Percentiles rank a stretch among this genome's conserved stretches.
These are phyloP conservation scores for Petrocephalus schoutedeni DNA, from an alignment of 2,797 vertebrate species.

Conservation along the genomic window DNA sequence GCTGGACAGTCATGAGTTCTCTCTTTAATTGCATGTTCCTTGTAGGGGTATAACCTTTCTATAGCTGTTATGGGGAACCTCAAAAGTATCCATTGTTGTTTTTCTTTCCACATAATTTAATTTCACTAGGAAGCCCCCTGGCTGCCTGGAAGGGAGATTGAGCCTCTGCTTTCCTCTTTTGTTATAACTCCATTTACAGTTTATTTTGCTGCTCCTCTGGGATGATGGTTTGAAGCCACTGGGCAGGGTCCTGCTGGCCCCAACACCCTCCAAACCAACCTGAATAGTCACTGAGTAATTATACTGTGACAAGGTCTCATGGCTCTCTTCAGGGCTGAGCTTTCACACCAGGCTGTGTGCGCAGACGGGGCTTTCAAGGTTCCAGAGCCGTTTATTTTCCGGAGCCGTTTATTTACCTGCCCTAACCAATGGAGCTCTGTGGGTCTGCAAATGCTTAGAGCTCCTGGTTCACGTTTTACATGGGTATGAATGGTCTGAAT, in stretches of 20 bases:
- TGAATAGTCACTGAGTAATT: neutral
- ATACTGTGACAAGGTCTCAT: neutral
- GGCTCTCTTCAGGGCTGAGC: neutral
- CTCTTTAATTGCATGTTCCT: conserved; percentile 34
- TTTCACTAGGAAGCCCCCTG: neutral
- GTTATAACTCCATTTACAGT: neutral
- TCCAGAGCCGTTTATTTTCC: neutral
- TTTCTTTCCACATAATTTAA: neutral
- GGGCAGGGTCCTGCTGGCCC: neutral
- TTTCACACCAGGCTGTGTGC: neutral
- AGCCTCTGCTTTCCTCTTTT: neutral
- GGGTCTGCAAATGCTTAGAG: neutral
- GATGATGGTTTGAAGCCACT: neutral
- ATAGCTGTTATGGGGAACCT: conserved; percentile 33
- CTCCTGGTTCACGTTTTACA: neutral
- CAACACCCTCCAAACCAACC: neutral
- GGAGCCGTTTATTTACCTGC: neutral
- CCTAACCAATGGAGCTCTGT: neutral
- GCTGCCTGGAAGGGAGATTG: neutral
- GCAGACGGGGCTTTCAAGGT: neutral
- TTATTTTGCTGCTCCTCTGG: neutral
- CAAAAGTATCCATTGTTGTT: conserved; percentile 27
- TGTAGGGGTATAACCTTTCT: conserved; percentile 24
- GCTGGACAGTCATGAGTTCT: conserved; percentile 34
- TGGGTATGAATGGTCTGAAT: neutral